Conservation (phyloP, 2,113 vertebrate genomes). For the Crocuta crocuta region DNA sequence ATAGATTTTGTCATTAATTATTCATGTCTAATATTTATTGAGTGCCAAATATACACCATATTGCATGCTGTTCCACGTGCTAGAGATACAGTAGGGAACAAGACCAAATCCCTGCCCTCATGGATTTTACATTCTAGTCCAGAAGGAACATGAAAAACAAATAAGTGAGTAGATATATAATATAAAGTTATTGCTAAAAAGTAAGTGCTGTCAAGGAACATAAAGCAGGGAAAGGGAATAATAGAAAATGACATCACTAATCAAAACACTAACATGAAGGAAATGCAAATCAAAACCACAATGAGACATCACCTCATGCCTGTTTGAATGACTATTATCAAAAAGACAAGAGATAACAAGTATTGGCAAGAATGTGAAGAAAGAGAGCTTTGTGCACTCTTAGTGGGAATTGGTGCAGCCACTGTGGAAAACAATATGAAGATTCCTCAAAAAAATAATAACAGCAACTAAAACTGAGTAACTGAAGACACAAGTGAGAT, state of each 20-base stretch:
- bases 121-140: not conserved
- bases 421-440: not conserved
- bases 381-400: not conserved
- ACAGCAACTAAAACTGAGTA: not conserved
- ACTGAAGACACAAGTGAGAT: not conserved
- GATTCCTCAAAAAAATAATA: not conserved
- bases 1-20: constrained; percentile 25
- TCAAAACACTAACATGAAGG: not conserved
- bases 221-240: not conserved
- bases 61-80: not conserved
- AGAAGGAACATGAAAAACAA: not conserved
- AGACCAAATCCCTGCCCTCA: not conserved
- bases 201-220: not conserved
- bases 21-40: not conserved
- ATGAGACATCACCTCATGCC: not conserved
- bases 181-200: not conserved
- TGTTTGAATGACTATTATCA: not conserved
- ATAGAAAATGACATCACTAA: not conserved
- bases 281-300: not conserved
- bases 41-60: not conserved
- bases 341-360: not conserved
- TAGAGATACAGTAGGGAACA: not conserved
- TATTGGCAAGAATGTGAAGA: not conserved
- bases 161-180: not conserved
- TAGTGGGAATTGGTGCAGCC: not conserved